phyloP scores from a whole-genome alignment of 2,888 invertebrate genomes.

The Plagiodera versicolora region DNA sequence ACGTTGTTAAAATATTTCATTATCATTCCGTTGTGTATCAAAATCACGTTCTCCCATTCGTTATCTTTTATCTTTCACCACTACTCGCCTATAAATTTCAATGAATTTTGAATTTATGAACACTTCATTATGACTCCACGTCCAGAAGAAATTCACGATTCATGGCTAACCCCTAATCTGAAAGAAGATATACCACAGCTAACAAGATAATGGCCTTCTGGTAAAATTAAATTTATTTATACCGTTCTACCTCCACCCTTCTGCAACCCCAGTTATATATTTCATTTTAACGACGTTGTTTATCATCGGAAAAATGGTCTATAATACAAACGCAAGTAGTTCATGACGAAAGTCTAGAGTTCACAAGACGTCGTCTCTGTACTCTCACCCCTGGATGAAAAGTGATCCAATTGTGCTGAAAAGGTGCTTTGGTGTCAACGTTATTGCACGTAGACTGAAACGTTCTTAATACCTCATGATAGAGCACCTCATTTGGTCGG shows the following conservation, averaged over 20 bases:
- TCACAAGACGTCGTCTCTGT: conserved; percentile 22
- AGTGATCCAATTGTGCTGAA: conserved; percentile 32
- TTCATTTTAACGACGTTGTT: conserved; percentile 16
- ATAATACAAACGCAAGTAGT: conserved; percentile 13
- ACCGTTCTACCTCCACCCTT: conserved; percentile 4
- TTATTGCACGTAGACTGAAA: conserved; percentile 39
- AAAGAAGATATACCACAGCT: conserved; percentile 11
- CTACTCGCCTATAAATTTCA: background rate
- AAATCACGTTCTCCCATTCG: background rate
- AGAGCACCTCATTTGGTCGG: conserved; percentile 45
- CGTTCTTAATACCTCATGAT: conserved; percentile 42
- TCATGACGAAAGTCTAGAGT: conserved; percentile 25
- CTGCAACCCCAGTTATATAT: conserved; percentile 13
- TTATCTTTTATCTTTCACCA: background rate
- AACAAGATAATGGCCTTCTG: conserved; percentile 6
- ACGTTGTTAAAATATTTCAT: background rate
- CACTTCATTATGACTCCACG: conserved; percentile 5
- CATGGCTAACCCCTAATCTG: conserved; percentile 6
- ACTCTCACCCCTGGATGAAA: conserved; percentile 18
- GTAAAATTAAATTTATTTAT: conserved; percentile 13
- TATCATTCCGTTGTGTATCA: background rate
- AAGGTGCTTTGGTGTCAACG: conserved; percentile 33
- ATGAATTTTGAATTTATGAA: background rate
- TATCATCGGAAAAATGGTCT: conserved; percentile 18
- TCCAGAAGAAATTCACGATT: background rate